Conservation (phyloP, 1,140 invertebrate species). For the Ips nitidus region DNA sequence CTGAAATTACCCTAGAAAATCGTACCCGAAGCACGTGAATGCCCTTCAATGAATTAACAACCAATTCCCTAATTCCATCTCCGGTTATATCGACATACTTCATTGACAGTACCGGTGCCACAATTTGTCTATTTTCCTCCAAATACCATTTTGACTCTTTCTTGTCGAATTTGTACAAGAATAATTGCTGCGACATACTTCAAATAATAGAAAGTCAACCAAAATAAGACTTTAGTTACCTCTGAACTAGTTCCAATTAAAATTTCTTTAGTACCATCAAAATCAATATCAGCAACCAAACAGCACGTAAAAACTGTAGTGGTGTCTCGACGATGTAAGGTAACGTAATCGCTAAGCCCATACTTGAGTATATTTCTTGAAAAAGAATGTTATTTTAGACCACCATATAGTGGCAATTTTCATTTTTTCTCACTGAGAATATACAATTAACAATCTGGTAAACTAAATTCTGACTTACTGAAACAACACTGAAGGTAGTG, state of each 20-base stretch:
- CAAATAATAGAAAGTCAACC: not conserved
- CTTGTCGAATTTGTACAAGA: conserved; percentile 57
- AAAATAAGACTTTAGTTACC: conserved; percentile 42
- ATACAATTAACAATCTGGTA: too few species aligned
- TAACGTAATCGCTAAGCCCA: conserved; percentile 57
- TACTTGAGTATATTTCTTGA: conserved; percentile 62
- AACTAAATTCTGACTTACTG: conserved; percentile 51
- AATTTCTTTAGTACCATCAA: conserved; percentile 73
- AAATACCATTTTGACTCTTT: conserved; percentile 54
- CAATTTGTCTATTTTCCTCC: conserved; percentile 57
- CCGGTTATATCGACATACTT: conserved; percentile 67
- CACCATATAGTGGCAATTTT: not conserved
- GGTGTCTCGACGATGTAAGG: conserved; percentile 58
- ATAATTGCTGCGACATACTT: conserved; percentile 58
- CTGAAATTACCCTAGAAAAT: not conserved
- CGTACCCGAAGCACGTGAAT: conserved; percentile 68
- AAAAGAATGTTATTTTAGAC: conserved; percentile 11
- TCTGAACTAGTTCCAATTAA: conserved; percentile 70
- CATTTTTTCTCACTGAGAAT: too few species aligned
- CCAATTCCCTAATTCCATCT: conserved; percentile 69
- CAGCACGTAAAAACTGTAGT: conserved; percentile 63
- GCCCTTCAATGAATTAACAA: conserved; percentile 68
- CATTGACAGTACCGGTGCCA: conserved; percentile 65
- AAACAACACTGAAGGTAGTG: conserved; percentile 62
- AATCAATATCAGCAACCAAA: conserved; percentile 69